Base-by-base conservation (phyloP, 1,140 invertebrate genomes). In the Capitella teleta region DNA sequence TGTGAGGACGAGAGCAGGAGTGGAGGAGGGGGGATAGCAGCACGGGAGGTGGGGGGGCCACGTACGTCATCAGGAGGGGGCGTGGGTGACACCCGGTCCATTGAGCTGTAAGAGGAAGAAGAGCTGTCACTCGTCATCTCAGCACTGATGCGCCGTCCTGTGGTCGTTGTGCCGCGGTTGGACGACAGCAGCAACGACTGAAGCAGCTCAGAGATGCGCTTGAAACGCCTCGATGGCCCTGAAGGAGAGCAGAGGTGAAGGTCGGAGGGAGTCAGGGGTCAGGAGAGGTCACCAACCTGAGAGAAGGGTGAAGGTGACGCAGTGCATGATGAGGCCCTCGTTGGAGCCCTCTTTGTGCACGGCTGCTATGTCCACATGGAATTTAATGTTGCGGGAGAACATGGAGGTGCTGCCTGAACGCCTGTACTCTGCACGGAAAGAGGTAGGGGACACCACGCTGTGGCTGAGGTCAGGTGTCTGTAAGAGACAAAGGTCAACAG, bases 391-490 rank as follows among this genome's bases (percentile, higher is more conserved):
- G 53, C 93, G 76, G 63, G 95, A 91, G 68, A 98, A 96, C 86
- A 97, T 91, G 28, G 91, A 87, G 23, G 86, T 87, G 46, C 90
- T 86, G 8, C 89, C 91, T 38, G 68, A 63, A 18, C 93, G 76
- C 64, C 93, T 89, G 74, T 98, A 98, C 65, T 99, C 95, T 32
- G 98, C 92, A 54, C 87, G 82, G 74, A 98, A 99, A 2, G 91
- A 94, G 78, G 94, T 93, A 28, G 94, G 91, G 56, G 89, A 94
- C n/a, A 90, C 82, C 2, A 99, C 93, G 62, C 88, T 96, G 76
- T 99, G 95, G 59, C 89, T 94, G 61, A 98, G 72, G 73, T 98
- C 95, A 14, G 92, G 85, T 79, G 97, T 96, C 91, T 96, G 73
- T 1, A 63, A 30, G 12, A 40, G 8, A n/a, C 14, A 40, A 12